Percentiles rank a stretch among this genome's conserved stretches.
phyloP scores from a whole-genome alignment of 1,140 invertebrate genomes.

The Philotrypesis tridentata region DNA sequence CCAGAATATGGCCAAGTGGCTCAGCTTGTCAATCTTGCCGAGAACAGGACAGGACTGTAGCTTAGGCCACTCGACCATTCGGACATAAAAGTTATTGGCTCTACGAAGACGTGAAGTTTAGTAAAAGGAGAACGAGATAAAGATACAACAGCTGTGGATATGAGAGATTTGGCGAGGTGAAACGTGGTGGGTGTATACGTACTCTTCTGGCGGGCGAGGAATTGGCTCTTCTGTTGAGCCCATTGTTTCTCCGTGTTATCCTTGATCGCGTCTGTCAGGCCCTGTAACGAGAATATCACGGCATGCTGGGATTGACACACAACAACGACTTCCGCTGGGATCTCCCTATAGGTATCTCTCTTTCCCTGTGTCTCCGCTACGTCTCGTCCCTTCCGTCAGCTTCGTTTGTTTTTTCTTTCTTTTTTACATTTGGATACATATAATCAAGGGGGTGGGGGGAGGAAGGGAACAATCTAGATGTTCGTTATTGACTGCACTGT shows the following conservation, averaged over 20 bases:
- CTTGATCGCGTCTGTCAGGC: slow-evolving; percentile 87
- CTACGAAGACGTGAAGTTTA: background rate
- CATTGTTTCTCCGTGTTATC: slow-evolving; percentile 89
- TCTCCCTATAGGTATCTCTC: slow-evolving; percentile 2
- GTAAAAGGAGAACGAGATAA: background rate
- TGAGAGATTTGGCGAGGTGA: background rate
- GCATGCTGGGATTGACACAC: slow-evolving; percentile 70
- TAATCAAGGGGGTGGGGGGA: background rate
- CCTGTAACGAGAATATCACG: slow-evolving; percentile 77
- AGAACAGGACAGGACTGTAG: no score
- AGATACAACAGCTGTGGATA: background rate
- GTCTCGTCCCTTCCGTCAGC: slow-evolving; percentile 31
- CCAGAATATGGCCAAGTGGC: no score
- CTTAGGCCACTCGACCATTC: background rate
- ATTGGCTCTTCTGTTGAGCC: slow-evolving; percentile 89
- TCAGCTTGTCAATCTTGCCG: no score
- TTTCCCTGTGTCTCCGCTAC: slow-evolving; percentile 15
- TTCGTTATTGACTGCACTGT: background rate
- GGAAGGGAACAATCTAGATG: background rate
- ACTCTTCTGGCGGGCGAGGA: slow-evolving; percentile 91
- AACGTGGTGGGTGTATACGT: slow-evolving; percentile 73
- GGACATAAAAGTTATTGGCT: background rate
- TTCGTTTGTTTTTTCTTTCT: slow-evolving; percentile 45
- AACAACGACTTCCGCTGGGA: slow-evolving; percentile 15
- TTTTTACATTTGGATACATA: background rate